A percentile compares a stretch with the other conserved stretches of the same genome.
Evolutionary conservation across 2,888 invertebrate genomes (phyloP).

Genomic region (Noctua comes): DNA sequence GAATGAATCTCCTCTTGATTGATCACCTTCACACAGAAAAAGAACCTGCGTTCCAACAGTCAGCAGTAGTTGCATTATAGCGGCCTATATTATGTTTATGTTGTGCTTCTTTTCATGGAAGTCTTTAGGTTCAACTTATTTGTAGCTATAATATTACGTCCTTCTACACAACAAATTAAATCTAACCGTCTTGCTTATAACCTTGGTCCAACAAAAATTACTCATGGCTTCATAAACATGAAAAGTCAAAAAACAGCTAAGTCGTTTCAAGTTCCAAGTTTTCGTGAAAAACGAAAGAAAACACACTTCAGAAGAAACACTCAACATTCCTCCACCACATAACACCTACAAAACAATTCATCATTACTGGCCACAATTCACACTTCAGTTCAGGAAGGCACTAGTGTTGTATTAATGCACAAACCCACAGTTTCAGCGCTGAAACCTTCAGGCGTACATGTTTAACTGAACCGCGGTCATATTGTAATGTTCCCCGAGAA

Average conservation of each 20-base stretch:
- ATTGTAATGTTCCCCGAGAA: conserved; percentile 65
- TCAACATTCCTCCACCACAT: not conserved
- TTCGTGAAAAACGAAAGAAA: not conserved
- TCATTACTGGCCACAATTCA: conserved; percentile 3
- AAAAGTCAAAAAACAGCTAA: not conserved
- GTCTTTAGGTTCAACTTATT: not conserved
- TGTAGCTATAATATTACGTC: not conserved
- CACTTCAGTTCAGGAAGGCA: conserved; percentile 20
- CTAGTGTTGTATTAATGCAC: conserved; percentile 28
- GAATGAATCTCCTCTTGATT: not conserved
- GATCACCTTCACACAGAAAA: not conserved
- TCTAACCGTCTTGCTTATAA: not conserved
- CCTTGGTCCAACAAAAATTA: not conserved
- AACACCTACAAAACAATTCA: conserved; percentile 18
- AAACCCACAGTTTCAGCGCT: conserved; percentile 55
- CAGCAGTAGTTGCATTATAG: not conserved
- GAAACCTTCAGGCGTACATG: conserved; percentile 55
- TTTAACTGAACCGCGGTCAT: conserved; percentile 62
- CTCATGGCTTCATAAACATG: not conserved
- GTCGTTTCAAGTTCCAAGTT: not conserved
- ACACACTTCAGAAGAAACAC: not conserved
- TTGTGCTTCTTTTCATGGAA: too few species aligned
- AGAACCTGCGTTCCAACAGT: not conserved
- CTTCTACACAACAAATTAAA: not conserved
- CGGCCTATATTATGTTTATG: too few species aligned